Conservation (phyloP, 1,140 invertebrate genomes). For the Neodiprion pinetum region DNA sequence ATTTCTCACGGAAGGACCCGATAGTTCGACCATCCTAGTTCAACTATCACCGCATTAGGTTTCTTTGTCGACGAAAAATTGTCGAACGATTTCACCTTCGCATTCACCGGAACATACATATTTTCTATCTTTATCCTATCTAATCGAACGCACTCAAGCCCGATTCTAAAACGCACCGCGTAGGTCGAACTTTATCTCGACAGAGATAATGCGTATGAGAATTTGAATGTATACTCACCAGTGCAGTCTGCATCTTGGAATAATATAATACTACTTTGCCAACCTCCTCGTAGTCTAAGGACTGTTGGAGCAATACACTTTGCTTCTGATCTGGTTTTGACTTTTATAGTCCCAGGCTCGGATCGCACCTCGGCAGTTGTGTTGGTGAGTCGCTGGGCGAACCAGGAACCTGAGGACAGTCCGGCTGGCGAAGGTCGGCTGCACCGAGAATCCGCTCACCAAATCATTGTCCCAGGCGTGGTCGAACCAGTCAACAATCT, state of each 20-base stretch:
- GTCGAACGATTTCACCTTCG: too few relatives aligned
- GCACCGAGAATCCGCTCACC: constrained; percentile 35
- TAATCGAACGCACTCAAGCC: too few relatives aligned
- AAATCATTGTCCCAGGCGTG: constrained; percentile 20
- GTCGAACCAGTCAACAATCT: neutral
- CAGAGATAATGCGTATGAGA: neutral
- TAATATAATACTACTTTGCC: constrained; percentile 13
- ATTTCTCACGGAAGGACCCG: too few relatives aligned
- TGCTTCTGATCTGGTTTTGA: constrained; percentile 40
- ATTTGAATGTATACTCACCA: constrained; percentile 31
- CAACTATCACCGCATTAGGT: too few relatives aligned
- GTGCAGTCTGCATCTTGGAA: constrained; percentile 29
- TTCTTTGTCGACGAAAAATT: too few relatives aligned
- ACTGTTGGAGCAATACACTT: constrained; percentile 41
- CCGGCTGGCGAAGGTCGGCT: constrained; percentile 38
- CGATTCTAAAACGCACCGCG: too few relatives aligned
- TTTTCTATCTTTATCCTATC: too few relatives aligned
- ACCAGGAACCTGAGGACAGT: constrained; percentile 40
- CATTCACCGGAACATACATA: too few relatives aligned
- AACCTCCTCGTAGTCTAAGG: constrained; percentile 43
- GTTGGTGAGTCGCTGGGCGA: constrained; percentile 13
- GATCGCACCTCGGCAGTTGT: neutral
- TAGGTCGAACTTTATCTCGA: too few relatives aligned
- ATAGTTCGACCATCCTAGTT: too few relatives aligned
- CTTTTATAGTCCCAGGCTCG: constrained; percentile 39